phyloP scores from a whole-genome alignment of 2,113 vertebrate genomes.

The Ciconia boyciana region DNA sequence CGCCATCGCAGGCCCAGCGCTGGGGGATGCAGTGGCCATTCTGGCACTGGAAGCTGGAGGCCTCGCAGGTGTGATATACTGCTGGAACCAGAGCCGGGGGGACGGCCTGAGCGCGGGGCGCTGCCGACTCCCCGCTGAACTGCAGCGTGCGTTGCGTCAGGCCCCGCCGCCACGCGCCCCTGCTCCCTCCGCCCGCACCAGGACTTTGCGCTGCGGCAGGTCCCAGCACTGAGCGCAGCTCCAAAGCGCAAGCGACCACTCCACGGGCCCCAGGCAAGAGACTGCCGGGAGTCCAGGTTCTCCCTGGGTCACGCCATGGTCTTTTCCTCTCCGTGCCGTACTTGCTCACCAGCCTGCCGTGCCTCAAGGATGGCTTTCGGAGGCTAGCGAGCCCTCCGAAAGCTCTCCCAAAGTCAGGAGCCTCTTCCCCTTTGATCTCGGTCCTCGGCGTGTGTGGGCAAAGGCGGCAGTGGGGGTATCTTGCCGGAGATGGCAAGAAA shows the following conservation, averaged over 20 bases:
- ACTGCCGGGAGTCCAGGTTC: fast-evolving
- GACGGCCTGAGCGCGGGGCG: background rate
- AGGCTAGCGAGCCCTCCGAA: background rate
- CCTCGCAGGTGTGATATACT: conserved; percentile 91
- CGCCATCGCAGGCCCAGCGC: conserved; percentile 93
- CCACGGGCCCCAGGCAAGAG: background rate
- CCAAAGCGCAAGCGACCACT: too few relatives aligned
- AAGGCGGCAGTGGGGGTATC: background rate
- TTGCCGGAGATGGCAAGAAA: background rate
- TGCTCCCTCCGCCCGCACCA: fast-evolving
- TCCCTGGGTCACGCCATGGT: fast-evolving
- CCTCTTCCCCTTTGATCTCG: background rate
- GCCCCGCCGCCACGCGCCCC: fast-evolving
- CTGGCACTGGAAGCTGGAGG: conserved; percentile 93
- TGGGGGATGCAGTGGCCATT: conserved; percentile 95
- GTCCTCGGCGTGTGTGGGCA: background rate
- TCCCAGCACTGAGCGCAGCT: background rate
- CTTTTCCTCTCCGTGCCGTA: fast-evolving
- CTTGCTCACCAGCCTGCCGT: background rate
- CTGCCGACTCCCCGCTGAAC: fast-evolving
- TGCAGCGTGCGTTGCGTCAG: fast-evolving
- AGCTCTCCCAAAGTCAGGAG: background rate
- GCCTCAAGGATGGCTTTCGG: background rate
- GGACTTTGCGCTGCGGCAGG: fast-evolving
- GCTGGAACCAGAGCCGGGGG: conserved; percentile 67